phyloP scores from a whole-genome alignment of 2,888 invertebrate species.

The Ecdyonurus torrentis region DNA sequence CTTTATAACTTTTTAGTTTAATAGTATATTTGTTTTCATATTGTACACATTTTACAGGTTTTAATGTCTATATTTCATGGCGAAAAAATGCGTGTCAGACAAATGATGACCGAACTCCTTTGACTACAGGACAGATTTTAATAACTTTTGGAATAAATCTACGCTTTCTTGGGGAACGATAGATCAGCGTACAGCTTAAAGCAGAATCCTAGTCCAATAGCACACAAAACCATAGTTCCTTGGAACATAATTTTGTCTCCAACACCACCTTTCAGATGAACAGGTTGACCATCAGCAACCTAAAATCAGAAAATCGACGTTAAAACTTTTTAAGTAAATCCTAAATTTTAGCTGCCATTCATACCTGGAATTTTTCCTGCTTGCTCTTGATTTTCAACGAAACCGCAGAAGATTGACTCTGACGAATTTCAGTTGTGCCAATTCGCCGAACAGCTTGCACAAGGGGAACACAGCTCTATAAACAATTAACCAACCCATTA shows the following conservation, averaged over 20 bases:
- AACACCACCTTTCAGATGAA: slow-evolving; percentile 40
- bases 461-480: slow-evolving; percentile 10
- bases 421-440: slow-evolving; percentile 7
- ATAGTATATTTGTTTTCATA: not conserved
- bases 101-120: too few species aligned
- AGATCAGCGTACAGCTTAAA: slow-evolving; percentile 19
- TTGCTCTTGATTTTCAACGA: slow-evolving; percentile 14
- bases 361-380: slow-evolving; percentile 22
- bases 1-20: not conserved
- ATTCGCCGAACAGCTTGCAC: slow-evolving; percentile 11
- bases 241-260: slow-evolving; percentile 31
- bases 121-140: not conserved
- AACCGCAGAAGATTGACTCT: slow-evolving; percentile 7
- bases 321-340: too few species aligned
- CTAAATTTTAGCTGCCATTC: not conserved
- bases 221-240: slow-evolving; percentile 23
- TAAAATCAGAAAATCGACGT: slow-evolving; percentile 19
- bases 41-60: not conserved
- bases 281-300: slow-evolving; percentile 39
- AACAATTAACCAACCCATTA: not conserved
- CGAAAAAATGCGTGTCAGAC: too few species aligned
- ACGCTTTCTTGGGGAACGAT: slow-evolving; percentile 16
- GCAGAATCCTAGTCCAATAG: slow-evolving; percentile 23
- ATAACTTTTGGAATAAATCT: not conserved
- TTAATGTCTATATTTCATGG: too few species aligned